Conservation (phyloP, 2,113 vertebrate species). For the Crotalus viridis region DNA sequence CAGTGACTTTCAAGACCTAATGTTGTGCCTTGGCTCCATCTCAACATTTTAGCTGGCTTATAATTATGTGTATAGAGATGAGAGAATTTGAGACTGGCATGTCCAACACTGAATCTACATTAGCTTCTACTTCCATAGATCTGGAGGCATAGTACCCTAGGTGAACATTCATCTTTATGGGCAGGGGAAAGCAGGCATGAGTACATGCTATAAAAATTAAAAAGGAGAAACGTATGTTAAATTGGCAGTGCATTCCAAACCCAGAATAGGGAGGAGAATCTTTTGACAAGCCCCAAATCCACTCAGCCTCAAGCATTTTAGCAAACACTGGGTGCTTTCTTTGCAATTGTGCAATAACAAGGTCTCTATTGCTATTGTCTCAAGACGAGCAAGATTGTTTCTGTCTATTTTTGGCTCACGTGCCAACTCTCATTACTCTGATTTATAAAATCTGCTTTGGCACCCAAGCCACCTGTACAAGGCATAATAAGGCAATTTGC, state of each 20-base stretch:
- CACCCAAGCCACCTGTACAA: background rate
- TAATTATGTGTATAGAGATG: background rate
- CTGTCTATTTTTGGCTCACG: background rate
- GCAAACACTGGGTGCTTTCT: constrained; percentile 1
- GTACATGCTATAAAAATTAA: background rate
- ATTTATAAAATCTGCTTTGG: constrained; percentile 1
- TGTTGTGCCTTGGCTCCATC: background rate
- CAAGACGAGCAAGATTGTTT: constrained; percentile 28
- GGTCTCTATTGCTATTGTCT: constrained; percentile 28
- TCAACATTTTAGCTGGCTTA: background rate
- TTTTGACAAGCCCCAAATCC: background rate
- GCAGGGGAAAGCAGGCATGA: background rate
- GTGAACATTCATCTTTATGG: background rate
- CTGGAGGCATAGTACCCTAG: background rate
- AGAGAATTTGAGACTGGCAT: background rate
- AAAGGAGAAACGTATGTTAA: background rate
- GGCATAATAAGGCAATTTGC: constrained; percentile 14
- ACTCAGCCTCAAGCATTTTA: background rate
- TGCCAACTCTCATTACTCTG: background rate
- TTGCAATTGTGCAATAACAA: background rate
- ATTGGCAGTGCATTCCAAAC: background rate
- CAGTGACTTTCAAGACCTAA: background rate
- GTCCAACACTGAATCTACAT: background rate
- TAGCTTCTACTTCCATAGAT: background rate
- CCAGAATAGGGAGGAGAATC: background rate